Evolutionary conservation across 2,797 vertebrate genomes (phyloP), one percentile per base, ranked within the genome.

Genomic region (Melopsittacus undulatus): DNA sequence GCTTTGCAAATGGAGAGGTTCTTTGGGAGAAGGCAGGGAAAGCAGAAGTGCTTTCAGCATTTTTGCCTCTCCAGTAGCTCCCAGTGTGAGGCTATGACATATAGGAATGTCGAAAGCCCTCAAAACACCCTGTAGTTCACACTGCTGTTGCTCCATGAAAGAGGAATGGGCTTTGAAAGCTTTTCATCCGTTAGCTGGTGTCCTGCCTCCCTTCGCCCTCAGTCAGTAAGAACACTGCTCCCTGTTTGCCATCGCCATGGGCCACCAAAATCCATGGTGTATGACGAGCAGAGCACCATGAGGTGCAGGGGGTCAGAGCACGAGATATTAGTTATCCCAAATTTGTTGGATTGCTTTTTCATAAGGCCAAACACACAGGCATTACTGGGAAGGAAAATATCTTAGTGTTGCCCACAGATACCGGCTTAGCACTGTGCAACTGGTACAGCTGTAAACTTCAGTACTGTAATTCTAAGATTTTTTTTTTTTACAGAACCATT

Each of bases 301-400:
- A 64, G 43, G 45, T 26, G 18, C 67, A 52, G 54, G 43, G 73
- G 42, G 14, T 86, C 16, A 1, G 27, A 38, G 34, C 32, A 26
- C 40, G 67, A 74, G 45, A 2, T 29, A 16, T 38, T 9, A 32
- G 23, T 63, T 81, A 38, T 57, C 88, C 80, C 87, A 30, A 23
- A 18, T 83, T 54, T 66, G n/a, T 92, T 79, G 19, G 67, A 26
- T 73, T 63, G 32, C 49, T 81, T 96, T 95, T 89, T 67, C 36
- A 57, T 81, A 62, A 83, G 61, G 70, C 83, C 68, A 92, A 59
- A 83, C 14, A 24, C 46, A 16, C 36, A 54, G 57, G 42, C 52
- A 5, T 70, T 67, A 51, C 48, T 13, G 30, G 36, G 14, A 63
- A 48, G 45, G 62, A 78, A 92, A 23, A 8, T 24, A 5, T 22